Base-by-base conservation (phyloP, 2,113 vertebrate species). In the Barnardius zonarius region DNA sequence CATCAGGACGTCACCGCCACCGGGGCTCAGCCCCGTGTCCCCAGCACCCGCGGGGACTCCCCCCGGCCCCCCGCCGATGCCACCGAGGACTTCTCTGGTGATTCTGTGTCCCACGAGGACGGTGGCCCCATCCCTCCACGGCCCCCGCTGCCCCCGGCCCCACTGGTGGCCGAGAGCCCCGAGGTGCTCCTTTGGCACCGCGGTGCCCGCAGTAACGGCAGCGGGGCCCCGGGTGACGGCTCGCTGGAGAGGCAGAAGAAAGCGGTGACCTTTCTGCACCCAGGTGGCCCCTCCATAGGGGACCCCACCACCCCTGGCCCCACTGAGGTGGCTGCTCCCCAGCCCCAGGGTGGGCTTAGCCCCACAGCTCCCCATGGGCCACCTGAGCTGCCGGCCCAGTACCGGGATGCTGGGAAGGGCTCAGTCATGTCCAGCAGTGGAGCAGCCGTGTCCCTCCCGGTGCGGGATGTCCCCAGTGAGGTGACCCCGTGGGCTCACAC, bases 231-330 rank as follows among this genome's bases (percentile, higher is more conserved):
- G 2, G 54, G 52, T 0, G 23, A 68, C 1, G n/a, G 76, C 18
- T 52, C 77, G 0, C 51, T 91, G 83, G 96, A 96, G 88, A 72
- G 96, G 91, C 96, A 96, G 86, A 90, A 86, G 93, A 95, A 95
- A 69, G 94, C 94, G 0, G n/a, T 88, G 46, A 11, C 90, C 15
- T 28, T 76, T 41, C 52, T 67, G 25, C 31, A 73, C 17, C 57
- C 28, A 0, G 5, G 10, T 0, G 6, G 2, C 27, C 79, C 88
- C 73, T 33, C 91, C 8, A 1, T 9, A 44, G 90, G 54, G 4
- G 33, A 6, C 8, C 61, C 37, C 0, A 3, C 5, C 41, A 20
- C 25, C 64, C 31, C 64, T 8, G 6, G 57, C 46, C 68, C 35
- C 86, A 20, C 70, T 0, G 13, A 54, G 70, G 62, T 0, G 2